Evolutionary conservation across 2,888 invertebrate genomes (phyloP).

Genomic region (Rotaria magnacalcarata): DNA sequence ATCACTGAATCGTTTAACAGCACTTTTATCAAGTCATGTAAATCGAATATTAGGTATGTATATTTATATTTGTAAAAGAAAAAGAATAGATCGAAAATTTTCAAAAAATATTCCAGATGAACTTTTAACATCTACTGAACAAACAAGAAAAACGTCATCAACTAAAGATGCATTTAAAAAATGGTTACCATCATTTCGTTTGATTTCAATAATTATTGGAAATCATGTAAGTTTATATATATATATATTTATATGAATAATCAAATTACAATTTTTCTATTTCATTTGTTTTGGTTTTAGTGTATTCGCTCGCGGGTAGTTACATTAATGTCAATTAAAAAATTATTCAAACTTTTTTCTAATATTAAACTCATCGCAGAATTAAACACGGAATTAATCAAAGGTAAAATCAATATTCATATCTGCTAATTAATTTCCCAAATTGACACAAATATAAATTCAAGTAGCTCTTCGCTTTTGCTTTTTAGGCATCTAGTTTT

Average conservation of each 20-base stretch:
- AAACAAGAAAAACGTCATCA: slow-evolving; percentile 30
- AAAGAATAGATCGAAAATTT: too few relatives aligned
- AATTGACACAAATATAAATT: too few relatives aligned
- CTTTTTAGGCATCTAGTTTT: too few relatives aligned
- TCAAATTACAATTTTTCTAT: neutral
- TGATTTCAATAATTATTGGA: neutral
- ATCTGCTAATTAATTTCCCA: too few relatives aligned
- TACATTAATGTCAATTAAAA: slow-evolving; percentile 27
- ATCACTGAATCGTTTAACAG: slow-evolving; percentile 16
- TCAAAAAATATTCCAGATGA: neutral
- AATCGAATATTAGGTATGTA: neutral
- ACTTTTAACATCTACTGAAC: slow-evolving; percentile 15
- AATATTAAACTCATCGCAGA: slow-evolving; percentile 18
- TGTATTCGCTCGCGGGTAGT: slow-evolving; percentile 26
- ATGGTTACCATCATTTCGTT: slow-evolving; percentile 22
- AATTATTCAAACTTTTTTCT: slow-evolving; percentile 28
- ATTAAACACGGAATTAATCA: neutral
- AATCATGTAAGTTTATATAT: neutral
- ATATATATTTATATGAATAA: too few relatives aligned
- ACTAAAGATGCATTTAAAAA: slow-evolving; percentile 25
- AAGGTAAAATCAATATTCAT: neutral
- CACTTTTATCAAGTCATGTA: neutral
- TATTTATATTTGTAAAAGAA: neutral
- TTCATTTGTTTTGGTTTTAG: neutral
- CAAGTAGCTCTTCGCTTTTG: too few relatives aligned